Percentiles rank a stretch among this genome's conserved stretches.
phyloP scores from a whole-genome alignment of 1,140 invertebrate species.

The Drosophila arizonae region DNA sequence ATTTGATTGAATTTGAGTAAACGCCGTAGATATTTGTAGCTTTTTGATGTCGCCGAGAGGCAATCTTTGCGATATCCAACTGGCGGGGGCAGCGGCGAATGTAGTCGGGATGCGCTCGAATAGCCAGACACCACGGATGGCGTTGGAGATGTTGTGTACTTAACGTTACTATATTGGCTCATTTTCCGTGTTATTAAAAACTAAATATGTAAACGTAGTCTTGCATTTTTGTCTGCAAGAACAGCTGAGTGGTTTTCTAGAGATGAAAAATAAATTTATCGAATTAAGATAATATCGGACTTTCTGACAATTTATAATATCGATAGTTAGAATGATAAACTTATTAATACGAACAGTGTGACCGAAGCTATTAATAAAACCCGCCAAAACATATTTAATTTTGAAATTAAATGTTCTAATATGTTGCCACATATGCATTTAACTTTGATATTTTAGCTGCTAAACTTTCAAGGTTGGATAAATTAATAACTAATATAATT shows the following conservation, averaged over 20 bases:
- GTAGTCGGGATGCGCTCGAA: constrained; percentile 83
- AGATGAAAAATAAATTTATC: constrained; percentile 3
- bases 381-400: not conserved
- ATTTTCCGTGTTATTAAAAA: constrained; percentile 51
- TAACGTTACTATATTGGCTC: constrained; percentile 84
- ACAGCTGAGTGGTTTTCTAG: constrained; percentile 36
- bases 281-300: not conserved
- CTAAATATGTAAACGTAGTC: constrained; percentile 54
- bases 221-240: constrained; percentile 42
- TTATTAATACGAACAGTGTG: not conserved
- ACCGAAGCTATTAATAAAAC: constrained; percentile 14
- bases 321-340: not conserved
- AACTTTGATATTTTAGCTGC: no score
- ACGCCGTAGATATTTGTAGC: constrained; percentile 95
- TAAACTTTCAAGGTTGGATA: no score
- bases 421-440: no score
- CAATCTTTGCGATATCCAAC: constrained; percentile 87
- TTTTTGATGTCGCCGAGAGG: constrained; percentile 93
- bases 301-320: constrained; percentile 2
- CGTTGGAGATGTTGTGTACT: constrained; percentile 87
- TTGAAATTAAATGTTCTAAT: no score
- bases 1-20: constrained; percentile 98
- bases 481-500: no score
- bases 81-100: constrained; percentile 85
- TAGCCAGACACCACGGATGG: constrained; percentile 83